Evolutionary conservation across 2,888 invertebrate species (phyloP).

Genomic region (Eupithecia insigniata): DNA sequence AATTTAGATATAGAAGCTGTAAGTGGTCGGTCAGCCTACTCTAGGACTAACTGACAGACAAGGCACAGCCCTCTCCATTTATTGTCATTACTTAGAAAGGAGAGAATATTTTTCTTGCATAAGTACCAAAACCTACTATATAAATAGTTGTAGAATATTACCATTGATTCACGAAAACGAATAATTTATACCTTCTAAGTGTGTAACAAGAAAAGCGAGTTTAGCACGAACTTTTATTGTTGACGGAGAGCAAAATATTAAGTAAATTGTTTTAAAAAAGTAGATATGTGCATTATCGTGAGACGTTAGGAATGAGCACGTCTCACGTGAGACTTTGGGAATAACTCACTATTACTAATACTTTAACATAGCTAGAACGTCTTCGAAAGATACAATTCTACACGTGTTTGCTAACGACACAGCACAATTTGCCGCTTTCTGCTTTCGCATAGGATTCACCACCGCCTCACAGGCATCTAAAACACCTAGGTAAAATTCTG

Average conservation of each 20-base stretch:
- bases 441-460: neutral
- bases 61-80: neutral
- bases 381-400: neutral
- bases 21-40: neutral
- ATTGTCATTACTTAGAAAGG: neutral
- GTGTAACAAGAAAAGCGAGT: too few species aligned
- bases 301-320: too few species aligned
- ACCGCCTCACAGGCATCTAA: neutral
- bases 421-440: neutral
- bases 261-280: neutral
- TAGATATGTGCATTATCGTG: too few species aligned
- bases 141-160: neutral
- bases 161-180: neutral
- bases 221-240: neutral
- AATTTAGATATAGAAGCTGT: constrained; percentile 1
- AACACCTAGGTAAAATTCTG: neutral
- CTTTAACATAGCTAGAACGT: neutral
- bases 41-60: neutral
- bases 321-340: too few species aligned
- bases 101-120: neutral
- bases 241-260: neutral
- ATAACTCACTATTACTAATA: too few species aligned
- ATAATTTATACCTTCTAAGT: neutral
- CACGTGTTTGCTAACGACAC: neutral
- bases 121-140: neutral